Conservation (phyloP, 2,113 vertebrate genomes). For the Xenotilapia longispinis region DNA sequence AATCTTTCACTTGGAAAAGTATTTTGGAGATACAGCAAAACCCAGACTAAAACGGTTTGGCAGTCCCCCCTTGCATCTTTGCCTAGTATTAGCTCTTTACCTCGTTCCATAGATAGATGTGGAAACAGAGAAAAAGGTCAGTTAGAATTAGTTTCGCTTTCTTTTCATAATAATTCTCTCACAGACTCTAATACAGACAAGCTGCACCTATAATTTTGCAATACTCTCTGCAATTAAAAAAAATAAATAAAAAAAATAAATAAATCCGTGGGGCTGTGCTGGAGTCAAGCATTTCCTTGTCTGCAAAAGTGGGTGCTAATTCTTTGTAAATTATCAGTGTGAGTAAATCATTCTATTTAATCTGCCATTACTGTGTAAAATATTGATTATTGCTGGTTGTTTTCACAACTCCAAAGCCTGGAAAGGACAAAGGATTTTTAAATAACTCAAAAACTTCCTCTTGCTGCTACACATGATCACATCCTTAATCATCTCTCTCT, state of each 20-base stretch:
- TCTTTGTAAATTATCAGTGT: not conserved
- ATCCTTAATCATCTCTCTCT: not conserved
- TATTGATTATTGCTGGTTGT: not conserved
- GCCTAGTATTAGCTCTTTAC: not conserved
- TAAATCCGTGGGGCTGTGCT: not conserved
- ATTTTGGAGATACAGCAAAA: not conserved
- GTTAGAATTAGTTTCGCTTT: rapidly evolving
- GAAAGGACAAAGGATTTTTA: not conserved
- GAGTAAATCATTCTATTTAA: not conserved
- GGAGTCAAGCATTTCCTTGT: not conserved
- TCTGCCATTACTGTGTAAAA: not conserved
- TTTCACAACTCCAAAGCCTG: not conserved
- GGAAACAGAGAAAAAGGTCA: not conserved
- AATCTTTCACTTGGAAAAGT: not conserved
- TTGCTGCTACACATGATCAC: not conserved
- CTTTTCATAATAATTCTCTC: not conserved
- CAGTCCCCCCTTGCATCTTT: not conserved
- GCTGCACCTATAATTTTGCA: not conserved
- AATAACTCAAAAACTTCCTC: not conserved
- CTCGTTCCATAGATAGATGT: not conserved
- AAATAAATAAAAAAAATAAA: rapidly evolving
- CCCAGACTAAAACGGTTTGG: not conserved
- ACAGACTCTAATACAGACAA: not conserved
- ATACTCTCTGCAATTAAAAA: not conserved
- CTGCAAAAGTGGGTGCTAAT: not conserved